phyloP scores from a whole-genome alignment of 2,113 vertebrate genomes.

The Tinamus guttatus region DNA sequence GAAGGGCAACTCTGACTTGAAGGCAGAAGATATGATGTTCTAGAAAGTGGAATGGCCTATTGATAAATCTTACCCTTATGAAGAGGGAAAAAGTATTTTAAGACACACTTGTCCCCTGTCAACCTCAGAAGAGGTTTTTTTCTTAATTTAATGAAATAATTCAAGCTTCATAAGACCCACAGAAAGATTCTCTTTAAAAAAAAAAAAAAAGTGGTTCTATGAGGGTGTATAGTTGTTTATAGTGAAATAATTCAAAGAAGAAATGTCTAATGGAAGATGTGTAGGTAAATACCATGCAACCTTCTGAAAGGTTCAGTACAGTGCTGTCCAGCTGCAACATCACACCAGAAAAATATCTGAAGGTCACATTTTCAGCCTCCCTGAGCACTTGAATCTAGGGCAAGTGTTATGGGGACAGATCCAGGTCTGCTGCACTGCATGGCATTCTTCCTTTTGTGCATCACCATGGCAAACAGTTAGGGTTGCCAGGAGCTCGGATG shows the following conservation, averaged over 20 bases:
- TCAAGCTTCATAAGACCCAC: neutral
- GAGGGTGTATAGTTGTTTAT: neutral
- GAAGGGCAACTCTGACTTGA: neutral
- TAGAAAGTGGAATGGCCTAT: neutral
- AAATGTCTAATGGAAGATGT: neutral
- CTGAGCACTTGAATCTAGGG: constrained; percentile 40
- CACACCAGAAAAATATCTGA: neutral
- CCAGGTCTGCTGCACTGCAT: neutral
- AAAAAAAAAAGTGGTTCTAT: neutral
- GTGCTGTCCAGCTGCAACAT: neutral
- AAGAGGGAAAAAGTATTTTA: neutral
- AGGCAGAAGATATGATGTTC: neutral
- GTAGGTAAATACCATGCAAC: neutral
- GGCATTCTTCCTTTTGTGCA: constrained; percentile 55
- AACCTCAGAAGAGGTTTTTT: neutral
- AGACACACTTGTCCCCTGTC: neutral
- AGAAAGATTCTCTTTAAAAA: neutral
- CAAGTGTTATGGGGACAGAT: constrained; percentile 43
- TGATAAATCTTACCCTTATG: neutral
- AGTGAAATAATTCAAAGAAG: neutral
- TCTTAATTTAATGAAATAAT: neutral
- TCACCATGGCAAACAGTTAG: constrained; percentile 68
- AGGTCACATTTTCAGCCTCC: constrained; percentile 42
- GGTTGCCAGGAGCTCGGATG: constrained; percentile 67
- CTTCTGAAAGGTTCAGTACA: neutral